Percentiles rank a stretch among this genome's conserved stretches.
Conservation (phyloP, 2,888 invertebrate genomes). For the Hedychridium roseum region DNA sequence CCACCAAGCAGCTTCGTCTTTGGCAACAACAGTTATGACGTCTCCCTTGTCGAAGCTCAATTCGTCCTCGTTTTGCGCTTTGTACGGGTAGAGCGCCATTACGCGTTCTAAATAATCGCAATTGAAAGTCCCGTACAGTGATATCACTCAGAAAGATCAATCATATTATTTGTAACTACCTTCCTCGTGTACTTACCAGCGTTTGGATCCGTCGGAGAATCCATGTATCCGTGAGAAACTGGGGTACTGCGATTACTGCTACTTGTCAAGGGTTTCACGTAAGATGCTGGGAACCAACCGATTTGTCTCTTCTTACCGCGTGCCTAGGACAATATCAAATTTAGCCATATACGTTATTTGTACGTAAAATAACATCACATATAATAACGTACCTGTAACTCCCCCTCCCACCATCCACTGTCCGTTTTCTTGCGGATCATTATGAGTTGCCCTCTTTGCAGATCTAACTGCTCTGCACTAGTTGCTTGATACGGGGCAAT, state of each 20-base stretch:
- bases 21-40: conserved; percentile 85
- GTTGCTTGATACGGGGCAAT: conserved; percentile 92
- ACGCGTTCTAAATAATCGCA: conserved; percentile 75
- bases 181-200: too few relatives aligned
- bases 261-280: conserved; percentile 76
- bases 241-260: conserved; percentile 62
- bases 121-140: too few relatives aligned
- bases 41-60: conserved; percentile 91
- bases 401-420: conserved; percentile 99
- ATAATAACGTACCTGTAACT: conserved; percentile 76
- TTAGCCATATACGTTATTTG: not conserved
- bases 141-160: too few relatives aligned
- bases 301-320: conserved; percentile 88
- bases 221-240: conserved; percentile 60
- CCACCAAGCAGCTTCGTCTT: conserved; percentile 98
- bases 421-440: conserved; percentile 97
- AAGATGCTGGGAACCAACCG: conserved; percentile 99
- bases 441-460: conserved; percentile 90
- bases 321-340: conserved; percentile 56
- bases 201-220: conserved; percentile 61
- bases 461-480: conserved; percentile 89
- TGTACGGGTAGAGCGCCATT: conserved; percentile 91
- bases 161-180: too few relatives aligned
- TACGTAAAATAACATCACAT: conserved; percentile 2
- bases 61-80: conserved; percentile 94